Conservation (phyloP, 2,113 vertebrate genomes). For the Hipposideros armiger region DNA sequence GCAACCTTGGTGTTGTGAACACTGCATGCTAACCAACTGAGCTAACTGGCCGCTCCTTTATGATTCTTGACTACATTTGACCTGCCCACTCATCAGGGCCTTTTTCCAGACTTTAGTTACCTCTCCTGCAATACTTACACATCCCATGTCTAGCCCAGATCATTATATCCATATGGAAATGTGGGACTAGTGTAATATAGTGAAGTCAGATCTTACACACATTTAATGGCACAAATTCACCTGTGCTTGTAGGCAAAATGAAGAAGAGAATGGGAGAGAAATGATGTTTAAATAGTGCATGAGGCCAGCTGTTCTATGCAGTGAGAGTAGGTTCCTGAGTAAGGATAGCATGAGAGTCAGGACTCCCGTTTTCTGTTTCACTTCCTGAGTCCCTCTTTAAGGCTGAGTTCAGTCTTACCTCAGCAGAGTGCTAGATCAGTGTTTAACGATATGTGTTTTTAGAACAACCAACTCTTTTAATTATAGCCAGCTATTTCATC, state of each 20-base stretch:
- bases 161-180: neutral
- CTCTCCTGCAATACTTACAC: neutral
- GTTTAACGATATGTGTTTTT: neutral
- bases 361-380: neutral
- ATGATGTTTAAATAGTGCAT: neutral
- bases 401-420: neutral
- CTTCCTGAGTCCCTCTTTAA: neutral
- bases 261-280: neutral
- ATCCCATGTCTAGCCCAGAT: neutral
- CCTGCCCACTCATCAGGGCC: neutral
- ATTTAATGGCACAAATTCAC: neutral
- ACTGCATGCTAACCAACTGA: too few species aligned
- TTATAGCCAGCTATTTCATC: constrained; percentile 7
- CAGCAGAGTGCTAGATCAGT: neutral
- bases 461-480: neutral
- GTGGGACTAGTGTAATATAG: neutral
- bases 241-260: neutral
- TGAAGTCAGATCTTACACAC: neutral
- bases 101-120: neutral
- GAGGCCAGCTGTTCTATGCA: neutral
- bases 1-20: too few species aligned
- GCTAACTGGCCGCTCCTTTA: neutral
- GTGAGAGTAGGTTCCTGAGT: neutral
- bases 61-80: neutral
- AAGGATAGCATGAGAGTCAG: neutral